Percentiles rank a stretch among this genome's conserved stretches.
phyloP scores from a whole-genome alignment of 2,113 vertebrate genomes.

The Eretmodus cyanostictus region DNA sequence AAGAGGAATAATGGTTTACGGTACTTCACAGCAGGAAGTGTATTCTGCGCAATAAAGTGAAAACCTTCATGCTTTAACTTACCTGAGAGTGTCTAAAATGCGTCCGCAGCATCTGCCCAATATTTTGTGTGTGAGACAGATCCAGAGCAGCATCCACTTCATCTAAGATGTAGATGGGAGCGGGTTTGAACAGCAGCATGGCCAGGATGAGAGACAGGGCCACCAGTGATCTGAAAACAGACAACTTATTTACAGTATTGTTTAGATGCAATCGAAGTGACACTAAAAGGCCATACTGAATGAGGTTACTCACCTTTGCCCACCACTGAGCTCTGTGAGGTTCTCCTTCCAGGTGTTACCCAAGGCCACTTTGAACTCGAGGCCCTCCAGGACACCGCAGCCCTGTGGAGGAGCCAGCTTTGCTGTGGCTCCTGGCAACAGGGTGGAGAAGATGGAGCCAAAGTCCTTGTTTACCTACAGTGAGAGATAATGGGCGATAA shows the following conservation, averaged over 20 bases:
- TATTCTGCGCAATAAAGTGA: not conserved
- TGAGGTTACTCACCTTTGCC: slow-evolving; percentile 77
- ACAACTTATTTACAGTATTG: not conserved
- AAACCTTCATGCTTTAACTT: not conserved
- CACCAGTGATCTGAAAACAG: slow-evolving; percentile 82
- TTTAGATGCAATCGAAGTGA: not conserved
- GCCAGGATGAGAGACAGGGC: slow-evolving; percentile 92
- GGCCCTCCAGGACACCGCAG: slow-evolving; percentile 73
- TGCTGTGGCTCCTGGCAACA: slow-evolving; percentile 87
- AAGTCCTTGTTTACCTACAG: slow-evolving; percentile 92
- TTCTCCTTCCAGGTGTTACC: slow-evolving; percentile 98
- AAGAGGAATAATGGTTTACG: not conserved
- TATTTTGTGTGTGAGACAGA: slow-evolving; percentile 96
- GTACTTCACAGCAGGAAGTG: not conserved
- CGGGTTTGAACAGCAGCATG: slow-evolving; percentile 96
- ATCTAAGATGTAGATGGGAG: slow-evolving; percentile 95
- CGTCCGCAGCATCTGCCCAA: slow-evolving; percentile 90
- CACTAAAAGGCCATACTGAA: not conserved
- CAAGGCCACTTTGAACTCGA: slow-evolving; percentile 91
- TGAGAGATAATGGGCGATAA: not conserved
- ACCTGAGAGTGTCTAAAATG: slow-evolving; percentile 95
- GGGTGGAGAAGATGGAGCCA: slow-evolving; percentile 89
- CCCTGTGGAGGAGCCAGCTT: slow-evolving; percentile 76
- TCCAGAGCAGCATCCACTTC: slow-evolving; percentile 97
- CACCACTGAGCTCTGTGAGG: slow-evolving; percentile 92